These are phyloP conservation scores for Sebastes nivosus DNA, from an alignment of 2,797 vertebrate species.

Conservation along the genomic window DNA sequence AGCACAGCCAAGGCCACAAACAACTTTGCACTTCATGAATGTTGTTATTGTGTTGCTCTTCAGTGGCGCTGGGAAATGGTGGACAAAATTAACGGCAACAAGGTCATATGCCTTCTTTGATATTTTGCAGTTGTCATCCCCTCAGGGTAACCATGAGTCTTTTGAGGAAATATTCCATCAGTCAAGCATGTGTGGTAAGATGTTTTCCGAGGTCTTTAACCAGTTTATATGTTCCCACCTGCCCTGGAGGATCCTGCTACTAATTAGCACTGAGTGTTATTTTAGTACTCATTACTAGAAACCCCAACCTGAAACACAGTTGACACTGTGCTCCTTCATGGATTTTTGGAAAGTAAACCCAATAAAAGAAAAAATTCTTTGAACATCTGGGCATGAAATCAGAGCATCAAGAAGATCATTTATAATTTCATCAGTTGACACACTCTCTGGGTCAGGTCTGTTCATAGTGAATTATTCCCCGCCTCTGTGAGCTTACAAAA, in stretches of 20 bases:
- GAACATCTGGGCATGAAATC: background rate
- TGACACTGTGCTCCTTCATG: background rate
- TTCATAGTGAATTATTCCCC: background rate
- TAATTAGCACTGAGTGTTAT: background rate
- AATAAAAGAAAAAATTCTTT: background rate
- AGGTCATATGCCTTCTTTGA: conserved; percentile 55
- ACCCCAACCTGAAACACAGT: background rate
- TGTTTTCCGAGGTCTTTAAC: background rate
- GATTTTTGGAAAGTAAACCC: background rate
- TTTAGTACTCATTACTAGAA: background rate
- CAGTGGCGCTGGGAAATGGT: background rate
- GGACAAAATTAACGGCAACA: conserved; percentile 23
- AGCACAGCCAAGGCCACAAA: background rate
- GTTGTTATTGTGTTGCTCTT: conserved; percentile 31
- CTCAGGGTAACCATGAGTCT: conserved; percentile 34
- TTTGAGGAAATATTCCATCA: conserved; percentile 48
- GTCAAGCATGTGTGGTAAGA: background rate
- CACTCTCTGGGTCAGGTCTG: background rate
- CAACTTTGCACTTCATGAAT: conserved; percentile 37
- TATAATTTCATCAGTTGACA: background rate
- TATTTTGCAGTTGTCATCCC: conserved; percentile 12
- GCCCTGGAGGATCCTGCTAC: background rate
- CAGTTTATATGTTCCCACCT: background rate
- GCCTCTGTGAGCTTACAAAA: background rate
- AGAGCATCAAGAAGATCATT: background rate